These are phyloP conservation scores for Celastrina argiolus DNA, from an alignment of 2,888 invertebrate genomes.

Conservation along the genomic window DNA sequence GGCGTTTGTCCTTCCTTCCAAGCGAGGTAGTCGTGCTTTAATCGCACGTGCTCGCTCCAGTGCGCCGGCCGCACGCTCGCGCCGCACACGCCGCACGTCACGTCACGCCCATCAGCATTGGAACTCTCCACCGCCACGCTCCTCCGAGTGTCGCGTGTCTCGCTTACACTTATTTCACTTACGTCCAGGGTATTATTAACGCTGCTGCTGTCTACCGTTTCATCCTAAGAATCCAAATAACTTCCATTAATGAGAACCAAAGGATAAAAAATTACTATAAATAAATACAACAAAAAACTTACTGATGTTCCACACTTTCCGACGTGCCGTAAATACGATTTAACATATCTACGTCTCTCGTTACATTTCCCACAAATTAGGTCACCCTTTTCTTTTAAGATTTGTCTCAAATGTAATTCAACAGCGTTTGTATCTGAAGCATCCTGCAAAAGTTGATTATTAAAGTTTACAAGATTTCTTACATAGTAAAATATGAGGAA, in stretches of 20 bases:
- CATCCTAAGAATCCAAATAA: background rate
- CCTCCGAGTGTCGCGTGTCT: background rate
- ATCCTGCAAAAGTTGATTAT: conserved; percentile 25
- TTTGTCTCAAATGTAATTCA: conserved; percentile 35
- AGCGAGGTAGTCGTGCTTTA: conserved; percentile 50
- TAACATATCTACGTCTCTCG: conserved; percentile 36
- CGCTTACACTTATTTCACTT: background rate
- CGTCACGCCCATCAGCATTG: conserved; percentile 15
- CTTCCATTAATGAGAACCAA: background rate
- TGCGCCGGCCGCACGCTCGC: conserved; percentile 31
- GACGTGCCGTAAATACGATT: conserved; percentile 42
- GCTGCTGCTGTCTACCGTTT: background rate
- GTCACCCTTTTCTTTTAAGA: conserved; percentile 36
- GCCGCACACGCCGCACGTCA: conserved; percentile 44
- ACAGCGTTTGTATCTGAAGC: conserved; percentile 34
- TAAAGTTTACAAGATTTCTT: too few relatives aligned
- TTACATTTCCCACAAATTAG: conserved; percentile 43
- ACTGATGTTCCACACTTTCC: conserved; percentile 38
- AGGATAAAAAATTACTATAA: too few relatives aligned
- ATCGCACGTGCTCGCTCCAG: conserved; percentile 48
- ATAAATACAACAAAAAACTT: conserved; percentile 26
- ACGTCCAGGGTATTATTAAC: background rate
- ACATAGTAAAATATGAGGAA: too few relatives aligned
- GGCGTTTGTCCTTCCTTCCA: conserved; percentile 45
- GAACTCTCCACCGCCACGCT: background rate